These are phyloP conservation scores for Neodiprion fabricii DNA, from an alignment of 1,140 invertebrate genomes.

Conservation along the genomic window DNA sequence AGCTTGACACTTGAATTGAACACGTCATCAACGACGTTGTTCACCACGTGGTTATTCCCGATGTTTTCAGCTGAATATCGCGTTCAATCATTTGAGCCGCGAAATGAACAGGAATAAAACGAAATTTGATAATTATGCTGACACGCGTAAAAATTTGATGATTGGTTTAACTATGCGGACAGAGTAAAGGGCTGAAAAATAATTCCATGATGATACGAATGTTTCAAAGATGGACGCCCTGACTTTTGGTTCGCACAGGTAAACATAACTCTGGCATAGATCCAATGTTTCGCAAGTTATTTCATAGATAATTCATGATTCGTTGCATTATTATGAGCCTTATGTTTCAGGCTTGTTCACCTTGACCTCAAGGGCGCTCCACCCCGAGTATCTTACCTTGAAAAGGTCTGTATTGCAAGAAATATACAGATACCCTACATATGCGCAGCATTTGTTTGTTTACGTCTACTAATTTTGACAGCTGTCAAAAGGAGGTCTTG, in stretches of 20 bases:
- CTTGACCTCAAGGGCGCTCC: constrained; percentile 81
- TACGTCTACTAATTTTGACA: not conserved
- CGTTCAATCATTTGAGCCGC: not conserved
- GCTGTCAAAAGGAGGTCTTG: not conserved
- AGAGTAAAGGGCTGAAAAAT: not conserved
- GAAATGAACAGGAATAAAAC: not conserved
- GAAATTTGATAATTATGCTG: too few relatives aligned
- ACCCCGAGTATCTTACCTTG: constrained; percentile 71
- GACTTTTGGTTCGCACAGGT: constrained; percentile 64
- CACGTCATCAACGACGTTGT: too few relatives aligned
- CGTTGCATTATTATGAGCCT: constrained; percentile 18
- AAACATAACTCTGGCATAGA: constrained; percentile 42
- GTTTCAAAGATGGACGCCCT: constrained; percentile 61
- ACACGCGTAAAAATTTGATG: too few relatives aligned
- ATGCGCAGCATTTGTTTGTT: not conserved
- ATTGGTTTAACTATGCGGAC: not conserved
- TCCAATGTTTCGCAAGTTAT: constrained; percentile 29
- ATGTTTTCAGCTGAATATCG: too few relatives aligned
- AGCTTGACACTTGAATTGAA: too few relatives aligned
- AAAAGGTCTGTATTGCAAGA: constrained; percentile 61
- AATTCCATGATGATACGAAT: not conserved
- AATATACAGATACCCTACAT: not conserved
- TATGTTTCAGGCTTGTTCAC: constrained; percentile 68
- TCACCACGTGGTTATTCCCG: too few relatives aligned
- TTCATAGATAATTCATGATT: constrained; percentile 10